Percentiles rank a stretch among this genome's conserved stretches.
phyloP scores from a whole-genome alignment of 2,797 vertebrate species.

The Takifugu rubripes region DNA sequence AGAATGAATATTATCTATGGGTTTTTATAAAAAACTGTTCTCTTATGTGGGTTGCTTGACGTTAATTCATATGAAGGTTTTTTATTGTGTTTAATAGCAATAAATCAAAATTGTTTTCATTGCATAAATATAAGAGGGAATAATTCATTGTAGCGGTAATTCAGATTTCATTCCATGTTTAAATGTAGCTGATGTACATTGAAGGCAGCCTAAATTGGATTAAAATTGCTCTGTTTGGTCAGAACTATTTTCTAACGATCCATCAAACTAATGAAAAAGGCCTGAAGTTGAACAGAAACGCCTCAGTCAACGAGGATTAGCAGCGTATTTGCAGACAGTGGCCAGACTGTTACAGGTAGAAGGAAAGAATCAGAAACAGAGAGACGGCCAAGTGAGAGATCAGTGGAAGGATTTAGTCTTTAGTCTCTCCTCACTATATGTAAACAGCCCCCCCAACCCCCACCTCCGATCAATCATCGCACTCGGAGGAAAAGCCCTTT shows the following conservation, averaged over 20 bases:
- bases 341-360: conserved; percentile 44
- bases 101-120: no score
- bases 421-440: conserved; percentile 41
- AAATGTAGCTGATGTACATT: conserved; percentile 53
- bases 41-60: no score
- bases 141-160: conserved; percentile 15
- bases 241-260: conserved; percentile 66
- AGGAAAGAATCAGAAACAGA: conserved; percentile 22
- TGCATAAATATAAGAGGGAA: conserved; percentile 1
- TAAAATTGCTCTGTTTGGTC: conserved; percentile 49
- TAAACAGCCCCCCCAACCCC: conserved; percentile 19
- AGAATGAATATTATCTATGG: no score
- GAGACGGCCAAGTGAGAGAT: conserved; percentile 23
- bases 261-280: conserved; percentile 59
- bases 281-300: conserved; percentile 30
- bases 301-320: conserved; percentile 42
- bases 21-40: no score
- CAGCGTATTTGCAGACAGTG: conserved; percentile 42
- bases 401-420: conserved; percentile 60
- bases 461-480: conserved; percentile 59
- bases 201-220: conserved; percentile 60
- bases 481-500: conserved; percentile 39
- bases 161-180: conserved; percentile 25
- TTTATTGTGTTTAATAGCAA: no score
- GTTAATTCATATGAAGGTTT: no score